Conservation (phyloP, 2,888 invertebrate species). For the Willowsia nigromaculata region DNA sequence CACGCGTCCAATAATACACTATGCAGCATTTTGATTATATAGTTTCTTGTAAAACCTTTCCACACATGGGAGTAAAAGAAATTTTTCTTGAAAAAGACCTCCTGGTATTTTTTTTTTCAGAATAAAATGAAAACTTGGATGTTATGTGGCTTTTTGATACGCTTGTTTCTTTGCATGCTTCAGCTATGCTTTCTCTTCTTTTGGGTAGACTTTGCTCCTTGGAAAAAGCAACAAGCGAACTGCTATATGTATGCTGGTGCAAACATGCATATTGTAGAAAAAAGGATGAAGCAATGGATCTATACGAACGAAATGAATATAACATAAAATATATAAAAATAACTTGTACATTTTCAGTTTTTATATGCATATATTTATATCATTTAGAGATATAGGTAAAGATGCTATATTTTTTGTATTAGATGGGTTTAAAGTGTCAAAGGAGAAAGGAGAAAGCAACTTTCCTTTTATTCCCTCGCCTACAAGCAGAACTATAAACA, state of each 20-base stretch:
- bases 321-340: constrained; percentile 4
- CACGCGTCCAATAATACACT: not conserved
- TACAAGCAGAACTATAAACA: constrained; percentile 14
- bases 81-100: not conserved
- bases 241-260: not conserved
- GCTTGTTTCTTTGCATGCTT: not conserved
- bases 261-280: not conserved
- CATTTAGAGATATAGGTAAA: not conserved
- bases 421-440: constrained; percentile 37
- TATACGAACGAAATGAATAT: not conserved
- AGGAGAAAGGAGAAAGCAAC: constrained; percentile 27
- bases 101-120: not conserved
- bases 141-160: not conserved
- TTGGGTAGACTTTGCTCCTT: not conserved
- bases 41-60: not conserved
- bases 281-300: constrained; percentile 5
- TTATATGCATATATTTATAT: not conserved
- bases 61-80: not conserved
- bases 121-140: not conserved
- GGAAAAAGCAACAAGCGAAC: constrained; percentile 63
- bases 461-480: constrained; percentile 4
- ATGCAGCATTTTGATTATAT: not conserved
- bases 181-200: constrained; percentile 27
- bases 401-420: constrained; percentile 11
- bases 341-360: not conserved